A percentile compares a stretch with the other conserved stretches of the same genome.
These are phyloP conservation scores for Sycon ciliatum DNA, from an alignment of 37 sponge, comb jelly and placozoan species.

Conservation along the genomic window DNA sequence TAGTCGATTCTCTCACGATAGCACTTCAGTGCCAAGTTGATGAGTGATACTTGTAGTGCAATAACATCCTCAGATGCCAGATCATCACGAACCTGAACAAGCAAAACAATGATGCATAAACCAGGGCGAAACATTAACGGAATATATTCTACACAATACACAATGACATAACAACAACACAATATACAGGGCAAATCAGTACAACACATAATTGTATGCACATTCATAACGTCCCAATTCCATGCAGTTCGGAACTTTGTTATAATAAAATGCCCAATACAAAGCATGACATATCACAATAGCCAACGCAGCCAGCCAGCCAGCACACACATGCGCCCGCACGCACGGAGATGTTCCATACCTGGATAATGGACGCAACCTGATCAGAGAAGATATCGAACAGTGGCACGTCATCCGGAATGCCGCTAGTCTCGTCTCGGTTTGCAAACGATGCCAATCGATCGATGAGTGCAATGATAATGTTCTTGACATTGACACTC, in stretches of 20 bases:
- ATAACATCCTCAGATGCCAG: constrained; percentile 80
- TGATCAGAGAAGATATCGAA: constrained; percentile 96
- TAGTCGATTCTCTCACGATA: constrained; percentile 78
- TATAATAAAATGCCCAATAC: no score
- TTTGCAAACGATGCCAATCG: constrained; percentile 67
- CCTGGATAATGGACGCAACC: constrained; percentile 80
- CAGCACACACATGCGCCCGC: not conserved
- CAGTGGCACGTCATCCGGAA: constrained; percentile 70
- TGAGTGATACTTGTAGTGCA: constrained; percentile 69
- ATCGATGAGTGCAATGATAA: constrained; percentile 81
- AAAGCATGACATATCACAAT: not conserved
- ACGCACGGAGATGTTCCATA: constrained; percentile 13
- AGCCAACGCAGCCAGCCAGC: not conserved
- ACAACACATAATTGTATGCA: no score
- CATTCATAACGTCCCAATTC: no score
- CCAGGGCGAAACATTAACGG: no score
- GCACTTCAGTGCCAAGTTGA: constrained; percentile 87
- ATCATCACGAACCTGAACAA: constrained; percentile 52
- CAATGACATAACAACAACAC: no score
- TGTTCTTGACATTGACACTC: constrained; percentile 85
- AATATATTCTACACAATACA: not conserved
- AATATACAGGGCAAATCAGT: no score
- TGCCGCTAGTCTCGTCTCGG: constrained; percentile 67
- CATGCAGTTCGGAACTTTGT: no score
- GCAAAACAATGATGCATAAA: not conserved